phyloP scores from a whole-genome alignment of 2,797 vertebrate genomes.

The Sebastes flavidus region DNA sequence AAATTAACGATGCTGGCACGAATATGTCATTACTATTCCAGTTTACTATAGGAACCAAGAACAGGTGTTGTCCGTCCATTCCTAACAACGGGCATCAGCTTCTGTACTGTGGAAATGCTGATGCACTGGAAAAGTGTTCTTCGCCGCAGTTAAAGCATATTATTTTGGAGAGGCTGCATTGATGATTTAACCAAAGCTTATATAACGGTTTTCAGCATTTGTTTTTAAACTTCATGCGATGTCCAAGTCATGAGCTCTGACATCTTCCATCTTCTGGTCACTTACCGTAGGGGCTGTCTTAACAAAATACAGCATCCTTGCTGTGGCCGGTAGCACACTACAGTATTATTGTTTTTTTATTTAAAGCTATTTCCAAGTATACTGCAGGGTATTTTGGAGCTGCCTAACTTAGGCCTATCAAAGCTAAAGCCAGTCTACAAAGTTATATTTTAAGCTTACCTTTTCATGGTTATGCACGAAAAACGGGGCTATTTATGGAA shows the following conservation, averaged over 20 bases:
- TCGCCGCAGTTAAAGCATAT: constrained; percentile 46
- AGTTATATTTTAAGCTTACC: constrained; percentile 65
- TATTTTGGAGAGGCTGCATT: constrained; percentile 54
- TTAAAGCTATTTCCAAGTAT: constrained; percentile 17
- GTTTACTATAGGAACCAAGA: constrained; percentile 62
- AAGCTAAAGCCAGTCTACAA: constrained; percentile 27
- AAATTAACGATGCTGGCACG: constrained; percentile 52
- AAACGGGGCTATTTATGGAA: constrained; percentile 78
- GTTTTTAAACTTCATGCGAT: constrained; percentile 12
- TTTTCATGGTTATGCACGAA: constrained; percentile 75
- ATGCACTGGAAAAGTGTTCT: constrained; percentile 70
- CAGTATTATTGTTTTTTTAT: background rate
- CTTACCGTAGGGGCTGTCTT: background rate
- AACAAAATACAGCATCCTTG: constrained; percentile 1
- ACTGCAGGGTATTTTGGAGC: constrained; percentile 19
- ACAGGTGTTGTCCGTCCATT: constrained; percentile 71
- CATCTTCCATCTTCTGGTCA: background rate
- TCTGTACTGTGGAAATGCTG: constrained; percentile 68
- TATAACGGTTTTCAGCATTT: constrained; percentile 32
- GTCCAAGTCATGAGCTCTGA: constrained; percentile 4
- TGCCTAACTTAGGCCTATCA: constrained; percentile 5
- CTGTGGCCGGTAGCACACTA: background rate
- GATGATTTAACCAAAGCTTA: constrained; percentile 47
- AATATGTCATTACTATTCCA: constrained; percentile 47
- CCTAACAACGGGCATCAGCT: constrained; percentile 56